Conservation (phyloP, 92 coral and sea anemone species). For the Virgularia gustaviana region DNA sequence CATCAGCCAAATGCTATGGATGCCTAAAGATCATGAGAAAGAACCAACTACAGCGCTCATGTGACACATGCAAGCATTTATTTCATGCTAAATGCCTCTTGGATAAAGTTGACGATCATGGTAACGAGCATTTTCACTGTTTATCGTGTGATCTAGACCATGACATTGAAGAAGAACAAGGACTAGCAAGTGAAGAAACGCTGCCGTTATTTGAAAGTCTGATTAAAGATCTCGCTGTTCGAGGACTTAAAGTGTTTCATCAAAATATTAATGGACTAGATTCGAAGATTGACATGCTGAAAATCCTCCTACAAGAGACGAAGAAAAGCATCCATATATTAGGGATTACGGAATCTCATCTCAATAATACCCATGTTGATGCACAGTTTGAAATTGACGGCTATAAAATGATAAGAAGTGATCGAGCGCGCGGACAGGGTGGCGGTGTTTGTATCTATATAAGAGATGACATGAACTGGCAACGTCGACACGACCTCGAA, state of each 20-base stretch:
- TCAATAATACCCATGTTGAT: conserved; percentile 2
- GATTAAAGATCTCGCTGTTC: not conserved
- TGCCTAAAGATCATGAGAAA: not conserved
- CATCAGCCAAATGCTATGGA: not conserved
- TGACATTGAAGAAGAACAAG: not conserved
- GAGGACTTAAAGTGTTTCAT: not conserved
- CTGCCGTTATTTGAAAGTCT: not conserved
- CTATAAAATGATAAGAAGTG: not conserved
- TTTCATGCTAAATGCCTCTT: not conserved
- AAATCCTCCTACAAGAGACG: not conserved
- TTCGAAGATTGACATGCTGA: not conserved
- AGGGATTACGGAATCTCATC: not conserved
- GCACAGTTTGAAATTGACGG: conserved; percentile 4
- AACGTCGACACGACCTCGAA: conserved; percentile 10
- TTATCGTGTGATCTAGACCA: not conserved
- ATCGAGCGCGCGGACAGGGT: conserved; percentile 1
- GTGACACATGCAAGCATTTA: not conserved
- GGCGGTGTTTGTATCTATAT: not conserved
- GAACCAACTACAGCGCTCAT: conserved; percentile 12
- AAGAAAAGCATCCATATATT: conserved; percentile 4
- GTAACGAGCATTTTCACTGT: not conserved
- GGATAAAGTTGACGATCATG: not conserved
- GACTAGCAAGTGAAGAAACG: not conserved
- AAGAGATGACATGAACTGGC: conserved; percentile 6
- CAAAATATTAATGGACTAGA: not conserved